Percentiles rank a stretch among this genome's conserved stretches.
These are phyloP conservation scores for Hassar affinis DNA, from an alignment of 2,113 vertebrate genomes.

Conservation along the genomic window DNA sequence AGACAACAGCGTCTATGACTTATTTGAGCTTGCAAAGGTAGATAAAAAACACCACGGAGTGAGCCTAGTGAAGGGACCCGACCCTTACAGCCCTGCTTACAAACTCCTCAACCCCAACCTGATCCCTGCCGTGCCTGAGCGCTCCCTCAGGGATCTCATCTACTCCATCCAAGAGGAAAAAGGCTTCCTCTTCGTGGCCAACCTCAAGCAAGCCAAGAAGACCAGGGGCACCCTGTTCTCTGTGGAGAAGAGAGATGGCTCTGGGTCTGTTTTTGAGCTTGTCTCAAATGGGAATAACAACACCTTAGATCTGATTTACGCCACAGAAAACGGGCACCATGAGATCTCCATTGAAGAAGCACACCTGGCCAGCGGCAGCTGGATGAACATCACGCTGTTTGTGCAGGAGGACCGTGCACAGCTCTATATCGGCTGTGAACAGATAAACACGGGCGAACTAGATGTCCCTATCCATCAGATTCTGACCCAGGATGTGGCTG, in stretches of 20 bases:
- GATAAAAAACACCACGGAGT: constrained; percentile 80
- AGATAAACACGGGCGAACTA: constrained; percentile 85
- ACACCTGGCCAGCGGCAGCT: constrained; percentile 83
- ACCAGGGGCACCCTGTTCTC: constrained; percentile 84
- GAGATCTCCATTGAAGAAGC: constrained; percentile 88
- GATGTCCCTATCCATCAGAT: constrained; percentile 87
- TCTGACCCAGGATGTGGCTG: constrained; percentile 81
- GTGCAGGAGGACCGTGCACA: constrained; percentile 91
- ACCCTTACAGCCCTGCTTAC: constrained; percentile 89
- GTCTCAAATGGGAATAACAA: constrained; percentile 90
- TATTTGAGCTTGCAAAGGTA: constrained; percentile 83
- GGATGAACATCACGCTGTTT: constrained; percentile 95
- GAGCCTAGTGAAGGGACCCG: constrained; percentile 83
- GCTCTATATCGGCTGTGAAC: constrained; percentile 90
- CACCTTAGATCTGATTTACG: constrained; percentile 87
- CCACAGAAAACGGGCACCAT: constrained; percentile 78
- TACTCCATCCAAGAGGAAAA: constrained; percentile 88
- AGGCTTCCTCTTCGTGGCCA: constrained; percentile 90
- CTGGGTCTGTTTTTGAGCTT: constrained; percentile 87
- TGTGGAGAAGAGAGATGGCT: constrained; percentile 82
- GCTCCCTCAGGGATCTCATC: constrained; percentile 88
- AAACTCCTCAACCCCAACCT: constrained; percentile 87
- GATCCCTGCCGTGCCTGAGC: constrained; percentile 86
- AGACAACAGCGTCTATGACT: constrained; percentile 89
- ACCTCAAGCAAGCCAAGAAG: constrained; percentile 87